phyloP scores from a whole-genome alignment of 2,888 invertebrate genomes.

The Arge pagana region DNA sequence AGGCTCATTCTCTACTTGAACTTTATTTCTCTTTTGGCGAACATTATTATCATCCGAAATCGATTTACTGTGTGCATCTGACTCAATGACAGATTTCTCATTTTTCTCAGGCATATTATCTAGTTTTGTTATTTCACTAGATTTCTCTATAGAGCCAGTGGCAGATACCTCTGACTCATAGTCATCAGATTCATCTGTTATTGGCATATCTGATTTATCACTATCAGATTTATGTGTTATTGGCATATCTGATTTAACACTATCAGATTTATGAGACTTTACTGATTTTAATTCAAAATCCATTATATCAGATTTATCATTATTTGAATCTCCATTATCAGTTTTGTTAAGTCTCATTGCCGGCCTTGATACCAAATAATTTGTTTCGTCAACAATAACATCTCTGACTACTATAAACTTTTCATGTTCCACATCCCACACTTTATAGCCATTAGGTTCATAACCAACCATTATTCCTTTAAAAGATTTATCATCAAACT shows the following conservation, averaged over 20 bases:
- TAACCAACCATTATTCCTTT: constrained; percentile 48
- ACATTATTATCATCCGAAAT: constrained; percentile 1
- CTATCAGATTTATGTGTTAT: neutral
- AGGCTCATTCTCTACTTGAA: neutral
- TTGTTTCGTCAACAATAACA: constrained; percentile 46
- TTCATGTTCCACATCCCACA: constrained; percentile 41
- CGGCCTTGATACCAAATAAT: constrained; percentile 39
- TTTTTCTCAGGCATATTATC: too few species aligned
- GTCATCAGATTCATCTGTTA: too few species aligned
- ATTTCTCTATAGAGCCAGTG: too few species aligned
- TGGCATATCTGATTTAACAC: constrained; percentile 20
- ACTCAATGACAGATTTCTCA: constrained; percentile 8
- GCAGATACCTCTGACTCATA: too few species aligned
- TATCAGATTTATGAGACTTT: constrained; percentile 17
- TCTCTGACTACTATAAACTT: constrained; percentile 44
- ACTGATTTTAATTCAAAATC: constrained; percentile 19
- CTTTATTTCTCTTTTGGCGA: neutral
- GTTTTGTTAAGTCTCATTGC: neutral
- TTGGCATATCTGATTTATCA: constrained; percentile 6
- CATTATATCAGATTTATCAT: constrained; percentile 16
- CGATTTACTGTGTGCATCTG: constrained; percentile 3
- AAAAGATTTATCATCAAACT: constrained; percentile 47
- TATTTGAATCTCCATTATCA: constrained; percentile 11
- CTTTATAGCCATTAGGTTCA: constrained; percentile 48
- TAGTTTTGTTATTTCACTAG: too few species aligned